Percentiles rank a stretch among this genome's conserved stretches.
Evolutionary conservation across 2,888 invertebrate species (phyloP).

Genomic region (Liopterus haemorrhoidalis): DNA sequence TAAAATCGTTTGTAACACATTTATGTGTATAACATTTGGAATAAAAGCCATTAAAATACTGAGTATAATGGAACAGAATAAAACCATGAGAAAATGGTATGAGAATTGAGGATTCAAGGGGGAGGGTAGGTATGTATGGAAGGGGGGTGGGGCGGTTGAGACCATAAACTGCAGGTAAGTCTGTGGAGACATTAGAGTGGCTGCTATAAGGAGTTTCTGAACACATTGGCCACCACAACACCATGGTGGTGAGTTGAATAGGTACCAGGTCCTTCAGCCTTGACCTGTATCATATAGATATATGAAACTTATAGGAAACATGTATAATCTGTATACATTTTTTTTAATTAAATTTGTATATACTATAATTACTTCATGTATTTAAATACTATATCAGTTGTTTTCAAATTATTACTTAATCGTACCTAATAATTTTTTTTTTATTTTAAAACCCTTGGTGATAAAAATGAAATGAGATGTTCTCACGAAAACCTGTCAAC

Average conservation of each 20-base stretch:
- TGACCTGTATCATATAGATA: conserved; percentile 17
- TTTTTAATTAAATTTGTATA: conserved; percentile 26
- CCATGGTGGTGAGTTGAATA: conserved; percentile 17
- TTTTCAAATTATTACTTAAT: conserved; percentile 37
- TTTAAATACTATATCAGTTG: conserved; percentile 46
- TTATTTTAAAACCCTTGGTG: conserved; percentile 21
- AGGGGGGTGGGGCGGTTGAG: conserved; percentile 7
- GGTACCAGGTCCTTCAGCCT: too few species aligned
- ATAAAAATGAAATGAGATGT: conserved; percentile 19
- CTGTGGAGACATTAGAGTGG: too few species aligned
- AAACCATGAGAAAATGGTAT: too few species aligned
- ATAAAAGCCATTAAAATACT: too few species aligned
- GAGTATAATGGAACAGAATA: too few species aligned
- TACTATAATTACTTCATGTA: conserved; percentile 41
- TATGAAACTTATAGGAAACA: conserved; percentile 24
- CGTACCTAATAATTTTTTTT: background rate
- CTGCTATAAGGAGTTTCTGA: conserved; percentile 20
- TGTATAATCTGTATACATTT: conserved; percentile 23
- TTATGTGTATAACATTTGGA: too few species aligned
- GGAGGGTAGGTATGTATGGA: background rate
- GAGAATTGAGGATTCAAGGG: too few species aligned
- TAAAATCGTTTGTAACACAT: too few species aligned
- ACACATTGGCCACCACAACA: conserved; percentile 21
- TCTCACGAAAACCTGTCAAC: conserved; percentile 9
- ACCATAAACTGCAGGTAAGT: conserved; percentile 22